phyloP scores from a whole-genome alignment of 2,888 invertebrate genomes.

The Dorcus hopei region DNA sequence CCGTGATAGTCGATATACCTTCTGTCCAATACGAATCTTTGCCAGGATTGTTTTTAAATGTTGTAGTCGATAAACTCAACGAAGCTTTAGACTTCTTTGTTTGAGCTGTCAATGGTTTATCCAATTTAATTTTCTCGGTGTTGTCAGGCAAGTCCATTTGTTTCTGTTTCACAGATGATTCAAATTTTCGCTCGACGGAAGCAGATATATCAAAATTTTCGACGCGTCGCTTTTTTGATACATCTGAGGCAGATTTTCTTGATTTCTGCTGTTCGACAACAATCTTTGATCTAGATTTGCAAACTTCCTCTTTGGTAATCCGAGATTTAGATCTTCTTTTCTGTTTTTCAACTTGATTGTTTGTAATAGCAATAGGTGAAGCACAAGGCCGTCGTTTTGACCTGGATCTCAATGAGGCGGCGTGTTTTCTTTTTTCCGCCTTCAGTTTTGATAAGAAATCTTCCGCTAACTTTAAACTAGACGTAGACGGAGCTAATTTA shows the following conservation, averaged over 20 bases:
- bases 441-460: background rate
- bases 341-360: too few species aligned
- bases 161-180: too few species aligned
- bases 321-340: conserved; percentile 9
- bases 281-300: background rate
- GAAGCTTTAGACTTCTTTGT: too few species aligned
- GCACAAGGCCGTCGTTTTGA: background rate
- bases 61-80: too few species aligned
- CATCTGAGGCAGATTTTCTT: conserved; percentile 3
- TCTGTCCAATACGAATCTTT: too few species aligned
- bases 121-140: background rate
- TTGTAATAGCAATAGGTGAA: too few species aligned
- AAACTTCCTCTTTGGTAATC: background rate
- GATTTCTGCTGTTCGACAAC: background rate
- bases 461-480: conserved; percentile 6
- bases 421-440: background rate
- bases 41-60: too few species aligned
- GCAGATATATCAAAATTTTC: conserved; percentile 5
- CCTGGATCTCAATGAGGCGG: conserved; percentile 1
- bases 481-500: conserved; percentile 4
- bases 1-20: too few species aligned
- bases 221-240: conserved; percentile 1
- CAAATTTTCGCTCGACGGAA: conserved; percentile 2
- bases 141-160: too few species aligned
- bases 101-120: too few species aligned